Base-by-base conservation (phyloP, 2,797 vertebrate genomes). In the Botia kubotai region DNA sequence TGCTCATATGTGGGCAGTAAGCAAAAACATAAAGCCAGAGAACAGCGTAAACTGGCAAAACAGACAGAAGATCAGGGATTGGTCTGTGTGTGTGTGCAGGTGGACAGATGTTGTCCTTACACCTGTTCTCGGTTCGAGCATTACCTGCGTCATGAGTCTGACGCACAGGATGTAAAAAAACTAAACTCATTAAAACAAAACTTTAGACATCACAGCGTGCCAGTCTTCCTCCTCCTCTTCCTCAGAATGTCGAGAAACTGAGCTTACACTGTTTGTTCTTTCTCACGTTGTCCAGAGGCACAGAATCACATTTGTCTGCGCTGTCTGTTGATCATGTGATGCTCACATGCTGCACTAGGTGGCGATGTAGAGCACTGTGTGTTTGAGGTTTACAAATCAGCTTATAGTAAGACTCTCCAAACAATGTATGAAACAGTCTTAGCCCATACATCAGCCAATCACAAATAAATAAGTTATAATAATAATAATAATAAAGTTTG, bases 61-160 rank as follows among this genome's bases (percentile, higher is more conserved):
- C 21, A 48, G 19, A 19, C 72, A 7, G n/a, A 3, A 26, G 62
- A 21, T 73, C 72, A 74, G 29, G 36, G 72, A 8, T 66, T 55
- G 71, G 75, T 66, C 23, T 77, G 43, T 65, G 72, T 86, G 65
- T 52, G 50, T 63, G 46, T 71, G 83, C 88, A 91, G 90, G 89
- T 90, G 87, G 86, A 78, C 36, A 83, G 39, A 69, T 21, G 29
- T 8, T 74, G 63, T 53, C 17, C 12, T 77, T 82, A 74, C 39
- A 16, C 66, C 83, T 75, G 75, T 82, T 79, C 82, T 73, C 70
- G 83, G 46, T 26, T 85, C 77, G 68, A 83, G 86, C 85, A 82
- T 90, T 85, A 79, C 85, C 84, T 84, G 57, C 72, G 16, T 1
- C 39, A 75, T 46, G 33, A n/a, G 13, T 65, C 55, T 77, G 50